Base-by-base conservation (phyloP, 2,888 invertebrate species). In the Chrysina gloriosa region DNA sequence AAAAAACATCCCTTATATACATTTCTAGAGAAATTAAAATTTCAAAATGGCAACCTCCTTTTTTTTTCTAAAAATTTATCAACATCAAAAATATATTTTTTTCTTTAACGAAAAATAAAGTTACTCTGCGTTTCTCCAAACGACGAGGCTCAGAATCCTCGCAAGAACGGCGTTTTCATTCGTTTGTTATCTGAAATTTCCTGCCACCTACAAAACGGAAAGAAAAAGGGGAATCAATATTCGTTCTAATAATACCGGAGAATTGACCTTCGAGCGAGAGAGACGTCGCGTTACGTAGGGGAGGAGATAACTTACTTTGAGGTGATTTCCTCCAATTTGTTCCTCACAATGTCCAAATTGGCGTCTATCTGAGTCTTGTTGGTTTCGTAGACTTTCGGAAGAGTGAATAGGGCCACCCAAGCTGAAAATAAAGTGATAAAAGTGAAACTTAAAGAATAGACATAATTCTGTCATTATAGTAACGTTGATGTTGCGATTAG, bases 341-440 rank as follows among this genome's bases (percentile, higher is more conserved):
- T 91, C 85, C 91, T 90, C 79, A 93, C 94, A 81, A 95, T 86
- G 84, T 94, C 94, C 77, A 96, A 87, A 84, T 96, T 94, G 83
- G 94, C 92, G 86, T 96, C 96, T 80, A 96, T 94, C 84, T 95
- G 94, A 83, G 92, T 88, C 86, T 96, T 95, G 89, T 96, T 96
- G 86, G 93, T 92, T 87, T 96, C 95, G 84, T 96, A 96, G 71
- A 97, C 93, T 87, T 97, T 98, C 72, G 98, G 98, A 86, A 97
- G 87, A 76, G 97, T 93, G 89, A 98, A 98, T 77, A 96, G 87
- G 76, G 93, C 93, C 79, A 97, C 91, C 86, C 96, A 95, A 77
- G 91, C 97, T 97, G 86, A 9, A 87, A 87, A 72, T 73, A 71
- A 72, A 71, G n/a, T n/a, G n/a, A 52, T 63, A 45, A 61, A 56